Percentiles rank a stretch among this genome's conserved stretches.
Conservation (phyloP, 2,113 vertebrate genomes). For the Probosciger aterrimus region DNA sequence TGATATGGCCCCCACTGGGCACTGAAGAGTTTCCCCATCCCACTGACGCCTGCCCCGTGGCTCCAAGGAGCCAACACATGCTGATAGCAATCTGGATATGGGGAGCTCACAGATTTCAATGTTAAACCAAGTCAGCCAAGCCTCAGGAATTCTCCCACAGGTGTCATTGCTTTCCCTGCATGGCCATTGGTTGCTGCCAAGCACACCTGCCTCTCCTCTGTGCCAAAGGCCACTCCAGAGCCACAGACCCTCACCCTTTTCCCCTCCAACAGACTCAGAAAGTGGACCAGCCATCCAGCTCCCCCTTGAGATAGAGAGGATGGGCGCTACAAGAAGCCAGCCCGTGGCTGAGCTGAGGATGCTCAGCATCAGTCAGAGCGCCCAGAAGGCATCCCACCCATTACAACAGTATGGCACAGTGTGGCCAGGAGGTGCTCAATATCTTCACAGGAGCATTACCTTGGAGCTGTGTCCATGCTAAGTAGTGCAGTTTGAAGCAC, state of each 20-base stretch:
- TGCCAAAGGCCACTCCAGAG: neutral
- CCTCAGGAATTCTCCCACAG: neutral
- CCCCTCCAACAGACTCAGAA: neutral
- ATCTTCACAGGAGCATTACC: neutral
- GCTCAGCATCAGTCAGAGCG: neutral
- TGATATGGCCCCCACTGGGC: neutral
- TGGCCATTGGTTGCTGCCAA: neutral
- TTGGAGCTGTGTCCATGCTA: rapidly evolving
- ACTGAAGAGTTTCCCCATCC: neutral
- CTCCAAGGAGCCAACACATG: neutral
- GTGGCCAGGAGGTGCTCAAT: neutral
- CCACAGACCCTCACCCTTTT: neutral
- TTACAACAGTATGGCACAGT: neutral
- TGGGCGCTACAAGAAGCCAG: neutral
- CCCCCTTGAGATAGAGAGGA: neutral
- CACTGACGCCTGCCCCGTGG: neutral
- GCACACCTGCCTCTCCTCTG: neutral
- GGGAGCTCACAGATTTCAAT: neutral
- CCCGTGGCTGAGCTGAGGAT: neutral
- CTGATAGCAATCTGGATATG: neutral
- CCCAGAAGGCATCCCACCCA: neutral
- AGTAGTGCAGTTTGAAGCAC: rapidly evolving
- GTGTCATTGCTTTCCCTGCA: neutral
- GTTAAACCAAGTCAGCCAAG: neutral
- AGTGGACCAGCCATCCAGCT: neutral